These are phyloP conservation scores for Papilio glaucus DNA, from an alignment of 1,140 invertebrate genomes.

Conservation along the genomic window DNA sequence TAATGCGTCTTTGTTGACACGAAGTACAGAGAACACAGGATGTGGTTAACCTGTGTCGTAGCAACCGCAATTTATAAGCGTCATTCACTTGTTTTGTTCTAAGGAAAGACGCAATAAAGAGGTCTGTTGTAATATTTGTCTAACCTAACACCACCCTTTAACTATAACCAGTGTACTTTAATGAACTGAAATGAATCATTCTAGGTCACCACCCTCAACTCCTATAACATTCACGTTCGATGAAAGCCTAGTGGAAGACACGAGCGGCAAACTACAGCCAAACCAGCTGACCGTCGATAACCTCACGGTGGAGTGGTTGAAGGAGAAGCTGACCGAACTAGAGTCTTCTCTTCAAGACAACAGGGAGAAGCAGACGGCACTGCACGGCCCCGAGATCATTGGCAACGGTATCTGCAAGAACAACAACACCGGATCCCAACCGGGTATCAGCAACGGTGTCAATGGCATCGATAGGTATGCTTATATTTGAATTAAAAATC, in stretches of 20 bases:
- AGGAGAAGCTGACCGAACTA: conserved; percentile 89
- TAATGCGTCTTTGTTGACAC: no score
- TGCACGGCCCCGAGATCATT: conserved; percentile 82
- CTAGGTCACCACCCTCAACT: conserved; percentile 88
- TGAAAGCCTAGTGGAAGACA: conserved; percentile 91
- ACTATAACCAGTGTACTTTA: no score
- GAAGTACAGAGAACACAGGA: neutral
- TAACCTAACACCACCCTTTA: no score
- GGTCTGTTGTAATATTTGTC: no score
- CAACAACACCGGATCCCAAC: conserved; percentile 54
- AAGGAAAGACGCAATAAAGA: no score
- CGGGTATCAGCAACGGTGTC: conserved; percentile 70
- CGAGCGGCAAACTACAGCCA: conserved; percentile 90
- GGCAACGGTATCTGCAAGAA: conserved; percentile 79
- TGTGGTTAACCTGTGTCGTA: conserved; percentile 7
- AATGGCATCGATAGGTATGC: conserved; percentile 81
- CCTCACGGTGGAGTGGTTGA: conserved; percentile 93
- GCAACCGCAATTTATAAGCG: conserved; percentile 17
- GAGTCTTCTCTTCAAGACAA: conserved; percentile 88
- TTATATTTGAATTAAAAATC: neutral
- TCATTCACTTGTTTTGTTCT: no score
- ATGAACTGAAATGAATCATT: conserved; percentile 52
- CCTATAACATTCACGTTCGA: conserved; percentile 93
- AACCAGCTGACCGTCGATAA: conserved; percentile 95
- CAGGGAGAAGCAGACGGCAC: conserved; percentile 85